Percentiles rank a stretch among this genome's conserved stretches.
Conservation (phyloP, 2,888 invertebrate genomes). For the Cecidostiba fungosa region DNA sequence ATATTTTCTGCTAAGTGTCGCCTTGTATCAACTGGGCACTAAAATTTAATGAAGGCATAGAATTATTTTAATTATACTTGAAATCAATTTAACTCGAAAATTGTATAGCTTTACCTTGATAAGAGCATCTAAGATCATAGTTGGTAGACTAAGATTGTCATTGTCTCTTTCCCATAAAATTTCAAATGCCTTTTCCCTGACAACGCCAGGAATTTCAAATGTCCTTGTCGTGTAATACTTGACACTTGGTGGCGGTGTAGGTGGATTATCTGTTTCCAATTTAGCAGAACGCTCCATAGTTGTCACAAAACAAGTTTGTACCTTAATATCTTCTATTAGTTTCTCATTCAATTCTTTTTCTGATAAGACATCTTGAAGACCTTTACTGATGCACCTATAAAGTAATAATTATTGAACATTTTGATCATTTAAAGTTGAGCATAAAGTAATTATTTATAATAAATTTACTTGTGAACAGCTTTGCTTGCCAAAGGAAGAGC, state of each 20-base stretch:
- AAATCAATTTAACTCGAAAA: background rate
- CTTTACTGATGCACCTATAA: constrained; percentile 70
- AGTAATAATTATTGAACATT: background rate
- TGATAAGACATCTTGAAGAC: constrained; percentile 67
- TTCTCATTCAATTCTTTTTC: constrained; percentile 75
- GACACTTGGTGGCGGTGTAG: constrained; percentile 83
- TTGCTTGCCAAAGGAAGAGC: constrained; percentile 89
- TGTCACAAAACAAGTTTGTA: constrained; percentile 94
- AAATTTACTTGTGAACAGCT: constrained; percentile 85
- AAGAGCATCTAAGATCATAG: constrained; percentile 92
- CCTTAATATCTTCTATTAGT: constrained; percentile 84
- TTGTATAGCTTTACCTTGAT: constrained; percentile 81
- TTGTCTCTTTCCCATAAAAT: constrained; percentile 92
- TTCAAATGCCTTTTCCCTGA: constrained; percentile 92
- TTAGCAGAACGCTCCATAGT: constrained; percentile 85
- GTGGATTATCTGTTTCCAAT: constrained; percentile 80
- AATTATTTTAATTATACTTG: constrained; percentile 19
- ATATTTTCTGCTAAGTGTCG: constrained; percentile 90
- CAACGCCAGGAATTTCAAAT: constrained; percentile 85
- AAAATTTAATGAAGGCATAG: constrained; percentile 63
- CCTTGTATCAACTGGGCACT: constrained; percentile 92
- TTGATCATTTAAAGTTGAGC: constrained; percentile 17
- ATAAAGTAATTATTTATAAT: constrained; percentile 64
- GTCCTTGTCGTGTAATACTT: constrained; percentile 86
- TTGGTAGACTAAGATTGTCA: constrained; percentile 90